Conservation (phyloP, 92 coral and sea anemone genomes). For the Porites lobata region DNA sequence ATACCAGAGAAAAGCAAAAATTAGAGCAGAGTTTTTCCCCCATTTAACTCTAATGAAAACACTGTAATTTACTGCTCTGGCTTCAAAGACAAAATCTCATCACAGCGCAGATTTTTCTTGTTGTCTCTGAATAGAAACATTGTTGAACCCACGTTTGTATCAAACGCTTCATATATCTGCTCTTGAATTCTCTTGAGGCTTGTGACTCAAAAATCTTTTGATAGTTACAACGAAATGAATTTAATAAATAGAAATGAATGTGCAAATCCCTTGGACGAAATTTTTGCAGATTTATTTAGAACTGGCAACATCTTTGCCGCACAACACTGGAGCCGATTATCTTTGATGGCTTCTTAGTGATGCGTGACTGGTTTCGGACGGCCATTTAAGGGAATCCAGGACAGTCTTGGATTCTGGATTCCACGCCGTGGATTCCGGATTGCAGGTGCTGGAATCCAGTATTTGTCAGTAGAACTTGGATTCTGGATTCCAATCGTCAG, state of each 20-base stretch:
- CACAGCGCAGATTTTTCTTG: neutral
- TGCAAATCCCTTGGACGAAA: neutral
- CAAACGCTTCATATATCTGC: slow-evolving; percentile 26
- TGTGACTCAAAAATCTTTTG: neutral
- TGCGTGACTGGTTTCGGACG: slow-evolving; percentile 20
- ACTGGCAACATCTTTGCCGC: slow-evolving; percentile 9
- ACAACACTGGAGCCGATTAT: neutral
- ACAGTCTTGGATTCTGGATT: neutral
- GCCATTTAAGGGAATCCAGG: neutral
- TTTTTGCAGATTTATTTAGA: neutral
- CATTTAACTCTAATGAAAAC: neutral
- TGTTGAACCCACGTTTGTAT: neutral
- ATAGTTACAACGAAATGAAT: neutral
- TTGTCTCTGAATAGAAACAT: neutral
- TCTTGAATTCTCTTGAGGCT: neutral
- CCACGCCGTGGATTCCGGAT: no score
- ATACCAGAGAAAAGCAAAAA: neutral
- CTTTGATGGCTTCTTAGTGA: slow-evolving; percentile 5
- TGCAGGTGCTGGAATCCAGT: no score
- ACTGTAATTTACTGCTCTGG: neutral
- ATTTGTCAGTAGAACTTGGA: no score
- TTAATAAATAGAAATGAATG: neutral
- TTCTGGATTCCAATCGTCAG: no score
- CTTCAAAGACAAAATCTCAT: neutral
- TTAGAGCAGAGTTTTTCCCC: neutral